phyloP scores from a whole-genome alignment of 1,140 invertebrate genomes.

The Archegozetes longisetosus region DNA sequence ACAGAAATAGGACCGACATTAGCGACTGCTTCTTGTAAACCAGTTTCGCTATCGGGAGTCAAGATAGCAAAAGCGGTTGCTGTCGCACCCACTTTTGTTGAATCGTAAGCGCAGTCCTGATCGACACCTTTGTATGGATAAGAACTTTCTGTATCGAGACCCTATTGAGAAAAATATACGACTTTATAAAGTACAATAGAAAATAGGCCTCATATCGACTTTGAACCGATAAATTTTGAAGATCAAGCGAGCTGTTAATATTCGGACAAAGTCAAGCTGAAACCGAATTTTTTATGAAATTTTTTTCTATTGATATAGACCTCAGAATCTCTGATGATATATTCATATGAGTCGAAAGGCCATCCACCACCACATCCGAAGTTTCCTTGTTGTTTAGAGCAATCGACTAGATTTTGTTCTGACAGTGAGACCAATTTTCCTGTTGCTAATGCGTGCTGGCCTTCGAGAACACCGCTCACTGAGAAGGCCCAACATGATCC shows the following conservation, averaged over 20 bases:
- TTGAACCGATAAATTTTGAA: no score
- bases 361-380: slow-evolving; percentile 1
- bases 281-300: no score
- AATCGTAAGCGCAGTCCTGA: slow-evolving; percentile 21
- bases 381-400: not conserved
- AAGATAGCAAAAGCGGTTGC: not conserved
- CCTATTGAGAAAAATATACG: no score
- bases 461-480: slow-evolving; percentile 56
- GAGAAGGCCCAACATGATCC: slow-evolving; percentile 14
- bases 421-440: slow-evolving; percentile 60
- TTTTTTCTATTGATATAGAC: not conserved
- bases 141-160: slow-evolving; percentile 16
- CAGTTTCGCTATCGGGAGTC: not conserved
- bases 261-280: no score
- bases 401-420: slow-evolving; percentile 11
- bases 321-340: not conserved
- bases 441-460: slow-evolving; percentile 73
- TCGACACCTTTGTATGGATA: slow-evolving; percentile 23
- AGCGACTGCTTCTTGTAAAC: slow-evolving; percentile 10
- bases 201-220: no score
- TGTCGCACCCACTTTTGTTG: slow-evolving; percentile 3
- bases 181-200: no score
- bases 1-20: slow-evolving; percentile 13
- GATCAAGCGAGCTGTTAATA: no score
- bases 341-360: not conserved